Evolutionary conservation across 2,888 invertebrate species (phyloP).

Genomic region (Agrochola macilenta): DNA sequence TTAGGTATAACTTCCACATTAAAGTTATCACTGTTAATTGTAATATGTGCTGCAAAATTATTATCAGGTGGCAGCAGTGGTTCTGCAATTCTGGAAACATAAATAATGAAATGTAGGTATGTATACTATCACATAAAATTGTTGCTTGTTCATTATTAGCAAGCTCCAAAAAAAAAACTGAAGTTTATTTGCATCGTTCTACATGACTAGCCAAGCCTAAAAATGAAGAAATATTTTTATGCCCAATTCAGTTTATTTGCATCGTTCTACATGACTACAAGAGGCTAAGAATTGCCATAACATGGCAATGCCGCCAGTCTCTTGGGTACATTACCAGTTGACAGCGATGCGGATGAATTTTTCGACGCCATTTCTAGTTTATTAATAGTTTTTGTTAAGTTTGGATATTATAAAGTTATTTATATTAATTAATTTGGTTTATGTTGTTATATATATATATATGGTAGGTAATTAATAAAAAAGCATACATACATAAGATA

Average conservation of each 20-base stretch:
- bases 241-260: neutral
- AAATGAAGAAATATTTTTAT: neutral
- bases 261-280: no score
- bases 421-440: neutral
- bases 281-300: neutral
- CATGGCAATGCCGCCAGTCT: no score
- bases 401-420: neutral
- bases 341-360: neutral
- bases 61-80: conserved; percentile 19
- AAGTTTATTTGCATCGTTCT: neutral
- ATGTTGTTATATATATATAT: neutral
- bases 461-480: neutral
- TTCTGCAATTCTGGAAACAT: conserved; percentile 57
- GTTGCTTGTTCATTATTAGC: neutral
- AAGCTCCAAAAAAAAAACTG: neutral
- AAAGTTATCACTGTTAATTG: conserved; percentile 55
- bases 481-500: no score
- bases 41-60: conserved; percentile 60
- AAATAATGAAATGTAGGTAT: neutral
- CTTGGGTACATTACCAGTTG: neutral
- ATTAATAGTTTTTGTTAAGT: neutral
- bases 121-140: neutral
- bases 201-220: neutral
- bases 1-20: conserved; percentile 61
- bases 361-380: neutral